Evolutionary conservation across 2,113 vertebrate species (phyloP).

Genomic region (Irena cyanogastra): DNA sequence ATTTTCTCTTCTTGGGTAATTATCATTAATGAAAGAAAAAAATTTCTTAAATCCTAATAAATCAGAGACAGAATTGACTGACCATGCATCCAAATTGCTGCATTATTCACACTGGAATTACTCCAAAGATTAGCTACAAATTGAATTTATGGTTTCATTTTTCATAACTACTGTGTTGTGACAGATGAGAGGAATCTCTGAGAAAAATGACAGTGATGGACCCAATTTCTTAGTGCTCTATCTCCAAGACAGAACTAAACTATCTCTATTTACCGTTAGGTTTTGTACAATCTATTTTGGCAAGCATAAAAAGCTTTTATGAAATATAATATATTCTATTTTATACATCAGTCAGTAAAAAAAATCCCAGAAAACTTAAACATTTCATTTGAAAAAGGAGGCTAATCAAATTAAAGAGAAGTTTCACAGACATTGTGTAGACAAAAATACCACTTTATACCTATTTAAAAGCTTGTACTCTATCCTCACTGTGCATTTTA

Average conservation of each 20-base stretch:
- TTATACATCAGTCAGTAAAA: slow-evolving; percentile 5
- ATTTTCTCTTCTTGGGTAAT: slow-evolving; percentile 77
- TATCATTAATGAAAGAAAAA: slow-evolving; percentile 77
- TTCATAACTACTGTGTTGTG: slow-evolving; percentile 78
- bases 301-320: slow-evolving; percentile 65
- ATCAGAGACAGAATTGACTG: slow-evolving; percentile 75
- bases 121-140: slow-evolving; percentile 82
- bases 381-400: slow-evolving; percentile 21
- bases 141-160: slow-evolving; percentile 85
- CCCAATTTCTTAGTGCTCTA: slow-evolving; percentile 62
- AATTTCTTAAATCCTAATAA: slow-evolving; percentile 77
- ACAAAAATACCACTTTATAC: neutral
- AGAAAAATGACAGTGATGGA: slow-evolving; percentile 74
- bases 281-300: slow-evolving; percentile 67
- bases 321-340: slow-evolving; percentile 38
- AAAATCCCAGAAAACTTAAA: slow-evolving; percentile 15
- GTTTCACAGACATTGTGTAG: neutral
- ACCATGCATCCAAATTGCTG: slow-evolving; percentile 79
- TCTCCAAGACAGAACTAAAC: slow-evolving; percentile 64
- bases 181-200: slow-evolving; percentile 73
- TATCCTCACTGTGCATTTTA: neutral
- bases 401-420: slow-evolving; percentile 26
- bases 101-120: slow-evolving; percentile 84
- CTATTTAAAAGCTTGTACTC: neutral
- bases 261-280: slow-evolving; percentile 57